These are phyloP conservation scores for Sebastes baramenuke DNA, from an alignment of 2,797 vertebrate genomes.

Conservation along the genomic window DNA sequence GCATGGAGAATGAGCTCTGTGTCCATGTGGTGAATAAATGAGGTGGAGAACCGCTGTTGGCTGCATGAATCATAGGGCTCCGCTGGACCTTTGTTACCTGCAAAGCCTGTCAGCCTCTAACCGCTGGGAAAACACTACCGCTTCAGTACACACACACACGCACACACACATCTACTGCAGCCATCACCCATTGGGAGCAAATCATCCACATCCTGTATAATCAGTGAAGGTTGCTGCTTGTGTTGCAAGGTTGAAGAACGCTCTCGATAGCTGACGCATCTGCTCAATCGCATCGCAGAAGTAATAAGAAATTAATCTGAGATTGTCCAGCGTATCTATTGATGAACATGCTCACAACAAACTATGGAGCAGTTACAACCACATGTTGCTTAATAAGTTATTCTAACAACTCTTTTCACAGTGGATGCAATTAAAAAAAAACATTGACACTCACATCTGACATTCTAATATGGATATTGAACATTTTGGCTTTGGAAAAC, in stretches of 20 bases:
- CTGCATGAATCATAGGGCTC: slow-evolving; percentile 66
- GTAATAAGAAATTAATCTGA: background rate
- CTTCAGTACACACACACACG: background rate
- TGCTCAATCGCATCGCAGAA: slow-evolving; percentile 1
- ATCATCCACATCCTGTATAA: slow-evolving; percentile 24
- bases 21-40: slow-evolving; percentile 76
- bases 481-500: background rate
- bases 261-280: background rate
- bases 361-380: background rate
- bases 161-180: background rate
- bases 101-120: slow-evolving; percentile 28
- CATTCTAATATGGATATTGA: background rate
- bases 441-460: background rate
- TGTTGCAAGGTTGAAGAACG: slow-evolving; percentile 4
- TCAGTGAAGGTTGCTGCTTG: background rate
- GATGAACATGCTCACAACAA: background rate
- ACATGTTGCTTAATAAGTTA: too few relatives aligned
- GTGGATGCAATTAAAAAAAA: background rate
- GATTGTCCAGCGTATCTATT: background rate
- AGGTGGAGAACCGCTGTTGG: slow-evolving; percentile 59
- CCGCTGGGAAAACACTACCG: slow-evolving; percentile 30
- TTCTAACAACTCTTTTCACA: background rate
- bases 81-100: slow-evolving; percentile 28
- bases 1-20: slow-evolving; percentile 63
- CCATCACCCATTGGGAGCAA: background rate